A percentile compares a stretch with the other conserved stretches of the same genome.
These are phyloP conservation scores for Cettia cetti DNA, from an alignment of 2,113 vertebrate genomes.

Conservation along the genomic window DNA sequence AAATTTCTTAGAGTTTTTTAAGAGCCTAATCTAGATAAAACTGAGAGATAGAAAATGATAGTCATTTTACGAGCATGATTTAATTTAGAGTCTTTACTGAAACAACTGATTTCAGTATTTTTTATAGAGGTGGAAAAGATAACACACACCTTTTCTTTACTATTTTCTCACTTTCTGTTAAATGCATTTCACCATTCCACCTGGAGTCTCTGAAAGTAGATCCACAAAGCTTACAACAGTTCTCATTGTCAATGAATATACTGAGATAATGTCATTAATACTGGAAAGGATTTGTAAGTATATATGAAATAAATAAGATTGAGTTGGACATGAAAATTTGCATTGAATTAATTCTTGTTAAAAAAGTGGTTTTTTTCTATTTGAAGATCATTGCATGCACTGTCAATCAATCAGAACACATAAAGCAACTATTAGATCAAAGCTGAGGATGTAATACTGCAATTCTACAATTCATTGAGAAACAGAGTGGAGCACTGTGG, in stretches of 20 bases:
- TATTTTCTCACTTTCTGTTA: background rate
- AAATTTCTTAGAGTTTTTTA: background rate
- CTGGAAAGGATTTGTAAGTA: background rate
- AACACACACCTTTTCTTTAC: background rate
- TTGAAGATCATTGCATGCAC: background rate
- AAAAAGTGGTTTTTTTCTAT: background rate
- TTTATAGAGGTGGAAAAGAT: background rate
- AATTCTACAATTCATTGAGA: background rate
- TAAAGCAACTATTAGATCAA: background rate
- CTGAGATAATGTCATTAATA: conserved; percentile 16
- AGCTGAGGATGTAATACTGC: background rate
- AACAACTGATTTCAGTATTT: background rate
- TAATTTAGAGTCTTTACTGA: background rate
- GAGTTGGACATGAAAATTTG: background rate
- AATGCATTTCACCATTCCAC: background rate
- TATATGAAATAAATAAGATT: conserved; percentile 5
- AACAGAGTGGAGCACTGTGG: background rate
- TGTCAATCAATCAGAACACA: background rate
- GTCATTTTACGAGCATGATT: background rate
- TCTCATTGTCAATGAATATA: background rate
- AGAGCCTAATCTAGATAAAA: background rate
- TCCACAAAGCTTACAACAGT: background rate
- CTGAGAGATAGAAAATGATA: background rate
- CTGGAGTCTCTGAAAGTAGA: background rate
- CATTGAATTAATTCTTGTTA: background rate